Percentiles rank a stretch among this genome's conserved stretches.
Conservation (phyloP, 2,113 vertebrate genomes). For the Canis aureus region DNA sequence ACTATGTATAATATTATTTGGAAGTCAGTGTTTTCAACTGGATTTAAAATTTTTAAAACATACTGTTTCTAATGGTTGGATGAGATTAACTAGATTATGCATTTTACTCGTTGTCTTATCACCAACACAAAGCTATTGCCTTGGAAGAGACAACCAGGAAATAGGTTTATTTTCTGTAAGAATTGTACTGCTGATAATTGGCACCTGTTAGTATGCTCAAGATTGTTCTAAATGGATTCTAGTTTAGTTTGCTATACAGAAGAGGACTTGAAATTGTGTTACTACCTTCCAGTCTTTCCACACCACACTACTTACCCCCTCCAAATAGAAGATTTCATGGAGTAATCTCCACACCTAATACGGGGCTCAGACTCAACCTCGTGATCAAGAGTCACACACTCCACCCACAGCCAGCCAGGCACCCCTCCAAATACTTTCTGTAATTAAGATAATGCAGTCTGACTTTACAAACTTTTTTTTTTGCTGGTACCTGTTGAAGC, state of each 20-base stretch:
- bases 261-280: neutral
- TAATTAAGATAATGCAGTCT: neutral
- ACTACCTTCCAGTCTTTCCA: neutral
- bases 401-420: neutral
- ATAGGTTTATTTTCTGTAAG: neutral
- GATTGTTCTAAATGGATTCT: neutral
- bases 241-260: neutral
- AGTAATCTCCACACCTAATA: neutral
- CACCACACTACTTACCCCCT: neutral
- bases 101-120: neutral
- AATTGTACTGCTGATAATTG: neutral
- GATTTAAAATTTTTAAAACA: constrained; percentile 1
- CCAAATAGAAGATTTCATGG: neutral
- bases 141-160: neutral
- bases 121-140: neutral
- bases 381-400: neutral
- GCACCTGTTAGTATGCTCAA: neutral
- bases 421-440: neutral
- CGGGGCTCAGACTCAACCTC: neutral
- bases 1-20: neutral
- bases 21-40: neutral
- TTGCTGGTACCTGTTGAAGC: neutral
- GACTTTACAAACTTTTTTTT: neutral
- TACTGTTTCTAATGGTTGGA: neutral
- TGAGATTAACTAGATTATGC: neutral